Conservation (phyloP, 2,888 invertebrate species). For the Drosophila borborema region DNA sequence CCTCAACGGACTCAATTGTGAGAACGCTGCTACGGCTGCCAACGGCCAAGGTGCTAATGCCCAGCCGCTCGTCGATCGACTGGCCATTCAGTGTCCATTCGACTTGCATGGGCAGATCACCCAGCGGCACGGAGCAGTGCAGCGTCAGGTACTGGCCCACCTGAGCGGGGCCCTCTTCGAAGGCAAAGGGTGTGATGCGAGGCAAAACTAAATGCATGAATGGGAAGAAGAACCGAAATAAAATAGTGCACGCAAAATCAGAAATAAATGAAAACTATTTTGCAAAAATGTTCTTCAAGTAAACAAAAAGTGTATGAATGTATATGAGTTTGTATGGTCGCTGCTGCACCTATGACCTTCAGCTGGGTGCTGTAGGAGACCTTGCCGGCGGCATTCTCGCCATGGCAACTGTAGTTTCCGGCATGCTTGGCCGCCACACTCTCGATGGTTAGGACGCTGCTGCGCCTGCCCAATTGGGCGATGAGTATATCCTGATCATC, state of each 20-base stretch:
- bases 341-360: conserved; percentile 89
- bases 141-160: conserved; percentile 89
- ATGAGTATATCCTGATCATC: conserved; percentile 86
- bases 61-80: conserved; percentile 87
- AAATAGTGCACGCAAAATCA: background rate
- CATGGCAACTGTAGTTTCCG: conserved; percentile 91
- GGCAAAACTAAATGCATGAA: conserved; percentile 88
- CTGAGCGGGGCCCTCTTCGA: conserved; percentile 91
- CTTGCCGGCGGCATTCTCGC: conserved; percentile 90
- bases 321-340: background rate
- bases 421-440: conserved; percentile 89
- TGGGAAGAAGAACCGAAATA: conserved; percentile 19
- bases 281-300: conserved; percentile 5
- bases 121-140: conserved; percentile 90
- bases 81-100: conserved; percentile 89
- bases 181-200: conserved; percentile 92
- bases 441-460: conserved; percentile 90
- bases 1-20: conserved; percentile 88
- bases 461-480: conserved; percentile 88
- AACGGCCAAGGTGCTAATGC: conserved; percentile 86
- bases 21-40: conserved; percentile 87
- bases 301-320: conserved; percentile 21
- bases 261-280: conserved; percentile 3
- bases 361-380: conserved; percentile 89
- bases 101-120: conserved; percentile 92